Evolutionary conservation across 2,888 invertebrate species (phyloP).

Genomic region (Tubulanus polymorphus): DNA sequence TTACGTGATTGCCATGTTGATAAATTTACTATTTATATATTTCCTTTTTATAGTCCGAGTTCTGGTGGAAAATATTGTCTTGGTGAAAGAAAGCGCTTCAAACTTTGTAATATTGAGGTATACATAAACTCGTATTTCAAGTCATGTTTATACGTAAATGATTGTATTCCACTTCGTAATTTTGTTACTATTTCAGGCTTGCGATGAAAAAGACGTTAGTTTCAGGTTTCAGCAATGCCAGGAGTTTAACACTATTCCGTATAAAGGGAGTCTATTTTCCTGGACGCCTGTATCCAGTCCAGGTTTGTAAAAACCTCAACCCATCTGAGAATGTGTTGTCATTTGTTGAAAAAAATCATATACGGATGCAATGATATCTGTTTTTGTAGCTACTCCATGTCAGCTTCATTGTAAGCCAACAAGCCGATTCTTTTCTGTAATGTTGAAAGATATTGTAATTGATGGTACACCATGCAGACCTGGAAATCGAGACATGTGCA

Average conservation of each 20-base stretch:
- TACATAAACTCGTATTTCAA: constrained; percentile 7
- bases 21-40: not conserved
- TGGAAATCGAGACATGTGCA: constrained; percentile 80
- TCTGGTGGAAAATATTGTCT: constrained; percentile 82
- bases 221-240: constrained; percentile 77
- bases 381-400: constrained; percentile 60
- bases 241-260: constrained; percentile 64
- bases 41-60: constrained; percentile 60
- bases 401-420: constrained; percentile 77
- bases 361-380: not conserved
- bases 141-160: not conserved
- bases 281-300: constrained; percentile 57
- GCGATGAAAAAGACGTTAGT: constrained; percentile 66
- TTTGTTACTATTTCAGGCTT: constrained; percentile 53
- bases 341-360: not conserved
- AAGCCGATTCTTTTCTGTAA: constrained; percentile 69
- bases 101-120: constrained; percentile 74
- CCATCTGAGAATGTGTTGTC: not conserved
- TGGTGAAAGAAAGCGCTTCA: constrained; percentile 74
- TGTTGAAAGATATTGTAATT: constrained; percentile 69
- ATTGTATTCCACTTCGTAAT: not conserved
- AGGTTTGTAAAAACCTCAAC: constrained; percentile 33
- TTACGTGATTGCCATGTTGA: not conserved
- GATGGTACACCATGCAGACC: constrained; percentile 83
- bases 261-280: constrained; percentile 56